Evolutionary conservation across 2,797 vertebrate genomes (phyloP), one percentile per base, ranked within the genome.

Genomic region (Lepus oiostolus): DNA sequence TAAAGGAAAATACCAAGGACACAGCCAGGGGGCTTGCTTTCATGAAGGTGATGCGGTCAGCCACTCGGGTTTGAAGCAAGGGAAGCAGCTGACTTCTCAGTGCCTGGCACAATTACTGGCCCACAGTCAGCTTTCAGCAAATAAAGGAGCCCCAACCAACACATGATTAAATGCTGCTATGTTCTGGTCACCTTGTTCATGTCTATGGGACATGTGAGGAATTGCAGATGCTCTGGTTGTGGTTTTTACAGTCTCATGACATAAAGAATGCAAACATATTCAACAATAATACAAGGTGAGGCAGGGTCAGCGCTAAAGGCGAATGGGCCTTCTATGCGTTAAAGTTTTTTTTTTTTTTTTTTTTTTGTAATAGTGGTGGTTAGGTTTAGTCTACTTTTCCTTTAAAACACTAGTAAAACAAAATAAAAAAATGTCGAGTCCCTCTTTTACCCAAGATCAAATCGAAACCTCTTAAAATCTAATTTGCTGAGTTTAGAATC

Each of bases 401-500:
- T 71, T 90, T 91, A 91, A 82, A 68, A 87, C 52, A 52, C 4
- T 50, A 82, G 70, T 24, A 75, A 72, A 83, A 82, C 30, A 65
- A 72, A 94, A 85, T 32, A 19, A 54, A 88, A 88, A 79, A 60
- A 58, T 72, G 38, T 1, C 65, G 75, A 60, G 38, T 81, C 28
- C 11, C 50, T 32, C 70, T 30, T 88, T 83, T 72, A 68, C 32
- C 42, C 26, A 88, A 67, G 52, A 82, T 76, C 85, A 68, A 76
- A 82, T 32, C 19, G 50, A 76, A 86, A n/a, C 68, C 32, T 85
- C 50, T 90, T 96, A 76, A 71, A 88, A 90, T n/a, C 32, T 42
- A 88, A 87, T 70, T 22, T 83, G 70, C 81, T 90, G 16, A 28
- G 5, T 21, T 50, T 63, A 90, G 32, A 63, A 65, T 54, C 0